A percentile compares a stretch with the other conserved stretches of the same genome.
Evolutionary conservation across 64 coral and sea anemone species (phyloP).

Genomic region (Hydrozoanthus tunicans): DNA sequence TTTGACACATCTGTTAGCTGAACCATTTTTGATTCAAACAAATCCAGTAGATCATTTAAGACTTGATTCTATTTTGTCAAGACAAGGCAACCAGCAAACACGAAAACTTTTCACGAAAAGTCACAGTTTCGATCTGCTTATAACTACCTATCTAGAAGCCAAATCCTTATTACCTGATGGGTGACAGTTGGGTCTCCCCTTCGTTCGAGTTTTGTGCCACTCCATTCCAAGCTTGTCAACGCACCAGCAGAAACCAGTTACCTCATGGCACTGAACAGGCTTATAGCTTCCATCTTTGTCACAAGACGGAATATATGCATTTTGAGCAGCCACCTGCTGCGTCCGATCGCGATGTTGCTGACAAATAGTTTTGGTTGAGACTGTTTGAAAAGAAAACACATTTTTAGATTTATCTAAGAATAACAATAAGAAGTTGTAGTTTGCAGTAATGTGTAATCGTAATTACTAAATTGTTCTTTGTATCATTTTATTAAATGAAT

Average conservation of each 20-base stretch:
- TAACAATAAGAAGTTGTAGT: too few species aligned
- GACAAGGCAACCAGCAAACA: too few species aligned
- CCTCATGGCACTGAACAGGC: constrained; percentile 61
- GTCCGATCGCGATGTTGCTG: constrained; percentile 35
- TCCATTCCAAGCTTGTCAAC: constrained; percentile 46
- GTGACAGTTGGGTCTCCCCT: constrained; percentile 19
- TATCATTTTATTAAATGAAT: too few species aligned
- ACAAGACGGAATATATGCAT: constrained; percentile 46
- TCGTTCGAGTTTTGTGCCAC: constrained; percentile 34
- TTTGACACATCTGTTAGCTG: too few species aligned
- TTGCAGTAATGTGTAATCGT: too few species aligned
- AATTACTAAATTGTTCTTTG: too few species aligned
- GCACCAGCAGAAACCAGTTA: constrained; percentile 86
- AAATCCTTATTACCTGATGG: not conserved
- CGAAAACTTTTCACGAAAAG: too few species aligned
- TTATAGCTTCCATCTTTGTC: constrained; percentile 24
- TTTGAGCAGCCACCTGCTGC: constrained; percentile 9
- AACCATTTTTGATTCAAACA: too few species aligned
- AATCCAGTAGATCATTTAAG: too few species aligned
- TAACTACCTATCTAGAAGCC: too few species aligned
- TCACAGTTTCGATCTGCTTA: too few species aligned
- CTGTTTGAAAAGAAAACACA: not conserved
- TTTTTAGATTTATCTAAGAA: not conserved
- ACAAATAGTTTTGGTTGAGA: constrained; percentile 20
- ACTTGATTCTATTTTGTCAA: too few species aligned